A percentile compares a stretch with the other conserved stretches of the same genome.
Conservation (phyloP, 53 echinoderm and acorn worm genomes). For the Arbacia lixula region DNA sequence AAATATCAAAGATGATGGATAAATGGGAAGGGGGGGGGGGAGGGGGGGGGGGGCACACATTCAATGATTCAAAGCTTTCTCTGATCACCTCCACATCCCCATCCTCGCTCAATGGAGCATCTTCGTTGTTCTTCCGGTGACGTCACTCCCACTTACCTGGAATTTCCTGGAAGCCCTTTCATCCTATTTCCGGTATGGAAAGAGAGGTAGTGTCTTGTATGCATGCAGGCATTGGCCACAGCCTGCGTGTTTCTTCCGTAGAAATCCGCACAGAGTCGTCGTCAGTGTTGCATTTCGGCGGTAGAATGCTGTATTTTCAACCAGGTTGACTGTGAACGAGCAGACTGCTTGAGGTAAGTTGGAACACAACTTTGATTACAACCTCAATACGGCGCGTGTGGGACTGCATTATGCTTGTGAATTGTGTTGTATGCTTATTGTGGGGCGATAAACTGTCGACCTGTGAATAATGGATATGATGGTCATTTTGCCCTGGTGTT, state of each 20-base stretch:
- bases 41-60: no score
- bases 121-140: conserved; percentile 42
- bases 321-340: not conserved
- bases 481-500: no score
- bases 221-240: not conserved
- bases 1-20: no score
- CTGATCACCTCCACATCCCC: no score
- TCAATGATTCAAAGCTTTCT: no score
- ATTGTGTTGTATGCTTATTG: no score
- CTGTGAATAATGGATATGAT: no score
- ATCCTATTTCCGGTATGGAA: conserved; percentile 52
- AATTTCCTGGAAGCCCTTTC: conserved; percentile 60
- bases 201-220: conserved; percentile 14
- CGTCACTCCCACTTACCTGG: conserved; percentile 40
- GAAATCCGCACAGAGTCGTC: not conserved
- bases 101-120: conserved; percentile 33
- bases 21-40: no score
- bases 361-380: not conserved
- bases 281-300: not conserved
- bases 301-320: conserved; percentile 1
- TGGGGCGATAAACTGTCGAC: no score
- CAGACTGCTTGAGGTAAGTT: not conserved
- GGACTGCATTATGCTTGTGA: no score
- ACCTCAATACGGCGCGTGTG: conserved; percentile 22
- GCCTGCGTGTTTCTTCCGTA: conserved; percentile 16